A percentile compares a stretch with the other conserved stretches of the same genome.
Evolutionary conservation across 2,797 vertebrate genomes (phyloP).

Genomic region (Trichosurus vulpecula): DNA sequence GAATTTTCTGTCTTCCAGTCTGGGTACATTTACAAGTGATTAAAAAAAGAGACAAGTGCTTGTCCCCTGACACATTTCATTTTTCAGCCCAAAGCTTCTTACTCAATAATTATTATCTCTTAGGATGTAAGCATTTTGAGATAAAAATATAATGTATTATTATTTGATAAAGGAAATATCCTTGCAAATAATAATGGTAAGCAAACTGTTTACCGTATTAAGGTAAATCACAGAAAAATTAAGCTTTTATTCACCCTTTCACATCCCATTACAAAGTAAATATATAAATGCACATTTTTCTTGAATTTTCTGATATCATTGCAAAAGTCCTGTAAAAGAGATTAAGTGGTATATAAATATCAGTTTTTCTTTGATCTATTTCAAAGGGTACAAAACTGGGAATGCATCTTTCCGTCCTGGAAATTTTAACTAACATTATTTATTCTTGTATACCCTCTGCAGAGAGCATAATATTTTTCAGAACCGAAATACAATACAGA

Average conservation of each 20-base stretch:
- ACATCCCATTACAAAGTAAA: neutral
- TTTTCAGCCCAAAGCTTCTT: neutral
- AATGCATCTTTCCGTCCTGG: neutral
- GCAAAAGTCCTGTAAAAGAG: neutral
- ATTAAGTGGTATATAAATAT: constrained; percentile 14
- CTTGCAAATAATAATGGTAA: neutral
- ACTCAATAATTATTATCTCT: neutral
- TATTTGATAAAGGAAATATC: neutral
- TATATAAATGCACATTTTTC: neutral
- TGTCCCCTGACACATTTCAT: neutral
- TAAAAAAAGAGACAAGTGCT: neutral
- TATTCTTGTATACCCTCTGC: neutral
- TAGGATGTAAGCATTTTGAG: neutral
- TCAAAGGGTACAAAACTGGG: neutral
- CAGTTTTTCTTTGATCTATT: neutral
- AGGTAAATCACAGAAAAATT: neutral
- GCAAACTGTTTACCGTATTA: neutral
- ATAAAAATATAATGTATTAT: neutral
- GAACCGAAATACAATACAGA: neutral
- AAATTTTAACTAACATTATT: constrained; percentile 24
- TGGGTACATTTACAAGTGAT: neutral
- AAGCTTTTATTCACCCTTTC: neutral
- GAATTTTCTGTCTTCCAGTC: neutral
- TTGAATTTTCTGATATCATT: neutral
- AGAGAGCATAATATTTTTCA: neutral